Evolutionary conservation across 2,113 vertebrate genomes (phyloP).

Genomic region (Ptychochromis oligacanthus): DNA sequence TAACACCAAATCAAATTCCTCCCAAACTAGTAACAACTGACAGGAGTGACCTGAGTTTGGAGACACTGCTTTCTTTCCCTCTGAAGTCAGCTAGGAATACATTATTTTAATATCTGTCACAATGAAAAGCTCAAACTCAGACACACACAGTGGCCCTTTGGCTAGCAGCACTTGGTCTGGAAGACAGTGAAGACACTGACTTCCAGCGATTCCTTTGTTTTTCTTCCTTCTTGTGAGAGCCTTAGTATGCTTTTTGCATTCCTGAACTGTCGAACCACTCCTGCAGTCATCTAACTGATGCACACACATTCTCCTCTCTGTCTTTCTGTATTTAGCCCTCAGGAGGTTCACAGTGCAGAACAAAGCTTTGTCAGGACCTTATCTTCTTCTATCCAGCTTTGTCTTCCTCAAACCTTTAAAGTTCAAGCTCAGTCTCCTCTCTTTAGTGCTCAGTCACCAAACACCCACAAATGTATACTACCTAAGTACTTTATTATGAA

Average conservation of each 20-base stretch:
- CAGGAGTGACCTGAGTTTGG: background rate
- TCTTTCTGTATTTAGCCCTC: conserved; percentile 48
- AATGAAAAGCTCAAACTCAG: background rate
- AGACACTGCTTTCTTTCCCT: background rate
- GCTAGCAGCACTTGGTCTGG: conserved; percentile 36
- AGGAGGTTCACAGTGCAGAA: conserved; percentile 55
- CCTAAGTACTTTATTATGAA: background rate
- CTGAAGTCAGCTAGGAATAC: background rate
- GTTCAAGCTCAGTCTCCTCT: conserved; percentile 12
- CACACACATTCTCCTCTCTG: conserved; percentile 30
- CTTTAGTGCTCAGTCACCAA: conserved; percentile 21
- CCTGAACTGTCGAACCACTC: conserved; percentile 26
- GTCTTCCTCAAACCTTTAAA: conserved; percentile 25
- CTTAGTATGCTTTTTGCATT: conserved; percentile 58
- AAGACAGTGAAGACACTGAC: conserved; percentile 49
- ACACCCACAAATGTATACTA: conserved; percentile 5
- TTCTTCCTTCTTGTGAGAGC: conserved; percentile 24
- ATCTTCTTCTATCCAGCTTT: conserved; percentile 35
- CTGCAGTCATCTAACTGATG: conserved; percentile 35
- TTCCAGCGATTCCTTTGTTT: conserved; percentile 13
- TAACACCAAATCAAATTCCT: background rate
- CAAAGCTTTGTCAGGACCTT: conserved; percentile 61
- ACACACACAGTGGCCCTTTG: background rate
- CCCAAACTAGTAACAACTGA: background rate
- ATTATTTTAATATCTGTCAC: background rate